These are phyloP conservation scores for Carabus problematicus DNA, from an alignment of 2,888 invertebrate genomes.

Conservation along the genomic window DNA sequence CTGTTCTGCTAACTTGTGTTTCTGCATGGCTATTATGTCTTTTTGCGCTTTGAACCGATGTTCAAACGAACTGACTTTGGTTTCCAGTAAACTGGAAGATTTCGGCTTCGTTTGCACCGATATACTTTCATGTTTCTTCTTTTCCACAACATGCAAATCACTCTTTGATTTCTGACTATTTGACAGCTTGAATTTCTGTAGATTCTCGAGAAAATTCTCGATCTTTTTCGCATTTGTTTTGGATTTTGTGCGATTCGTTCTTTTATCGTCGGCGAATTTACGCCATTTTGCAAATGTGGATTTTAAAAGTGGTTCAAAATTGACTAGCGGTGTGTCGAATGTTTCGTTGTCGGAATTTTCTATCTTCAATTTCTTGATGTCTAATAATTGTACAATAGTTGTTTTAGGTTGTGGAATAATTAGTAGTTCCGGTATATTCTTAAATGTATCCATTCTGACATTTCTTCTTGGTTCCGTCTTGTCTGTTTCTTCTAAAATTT, in stretches of 20 bases:
- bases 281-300: constrained; percentile 13
- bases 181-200: constrained; percentile 47
- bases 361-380: constrained; percentile 23
- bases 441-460: neutral
- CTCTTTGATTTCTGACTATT: constrained; percentile 26
- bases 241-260: constrained; percentile 42
- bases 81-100: constrained; percentile 24
- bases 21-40: constrained; percentile 75
- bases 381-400: constrained; percentile 15
- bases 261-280: neutral
- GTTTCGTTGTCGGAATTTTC: constrained; percentile 21
- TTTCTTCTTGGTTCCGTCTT: neutral
- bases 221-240: constrained; percentile 49
- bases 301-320: constrained; percentile 33
- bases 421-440: constrained; percentile 31
- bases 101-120: constrained; percentile 21
- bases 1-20: constrained; percentile 73
- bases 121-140: constrained; percentile 25
- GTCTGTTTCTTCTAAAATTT: no score
- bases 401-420: constrained; percentile 20
- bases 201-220: constrained; percentile 50
- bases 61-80: constrained; percentile 46
- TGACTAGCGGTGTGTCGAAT: neutral
- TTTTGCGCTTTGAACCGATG: constrained; percentile 72
- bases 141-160: constrained; percentile 15